phyloP scores from a whole-genome alignment of 2,113 vertebrate species.

The Pantherophis guttatus region DNA sequence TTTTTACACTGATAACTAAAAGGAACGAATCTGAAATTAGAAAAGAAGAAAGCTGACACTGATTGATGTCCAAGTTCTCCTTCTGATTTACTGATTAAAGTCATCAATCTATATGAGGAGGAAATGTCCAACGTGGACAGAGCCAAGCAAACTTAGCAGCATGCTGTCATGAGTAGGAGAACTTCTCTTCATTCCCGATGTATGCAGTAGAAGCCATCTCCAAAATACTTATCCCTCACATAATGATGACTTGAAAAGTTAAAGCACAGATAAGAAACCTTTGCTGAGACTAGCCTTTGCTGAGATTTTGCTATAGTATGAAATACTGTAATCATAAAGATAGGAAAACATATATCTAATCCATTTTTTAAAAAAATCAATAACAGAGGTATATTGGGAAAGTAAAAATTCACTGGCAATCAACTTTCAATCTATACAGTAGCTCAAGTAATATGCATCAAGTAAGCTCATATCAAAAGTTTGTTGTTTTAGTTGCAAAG shows the following conservation, averaged over 20 bases:
- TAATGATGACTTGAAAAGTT: constrained; percentile 6
- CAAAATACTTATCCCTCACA: not conserved
- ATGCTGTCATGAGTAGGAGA: constrained; percentile 75
- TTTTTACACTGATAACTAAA: constrained; percentile 74
- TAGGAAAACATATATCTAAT: not conserved
- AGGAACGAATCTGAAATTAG: constrained; percentile 83
- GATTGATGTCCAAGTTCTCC: constrained; percentile 89
- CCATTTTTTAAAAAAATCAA: not conserved
- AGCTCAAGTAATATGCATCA: not conserved
- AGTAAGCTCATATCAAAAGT: not conserved
- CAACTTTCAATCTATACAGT: not conserved
- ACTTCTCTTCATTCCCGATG: constrained; percentile 42
- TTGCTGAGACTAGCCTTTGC: not conserved
- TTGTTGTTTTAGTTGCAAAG: no score
- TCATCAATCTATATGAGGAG: constrained; percentile 97
- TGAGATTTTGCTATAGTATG: not conserved
- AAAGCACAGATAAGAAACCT: not conserved
- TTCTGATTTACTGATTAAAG: constrained; percentile 98
- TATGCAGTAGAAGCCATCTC: constrained; percentile 15
- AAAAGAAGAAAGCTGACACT: constrained; percentile 80
- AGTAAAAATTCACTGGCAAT: not conserved
- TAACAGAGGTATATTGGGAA: not conserved
- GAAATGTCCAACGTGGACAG: constrained; percentile 90
- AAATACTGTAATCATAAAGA: not conserved
- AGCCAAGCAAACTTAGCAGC: constrained; percentile 91